Percentiles rank a stretch among this genome's conserved stretches.
Conservation (phyloP, 1,140 invertebrate species). For the Acromyrmex charruanus region DNA sequence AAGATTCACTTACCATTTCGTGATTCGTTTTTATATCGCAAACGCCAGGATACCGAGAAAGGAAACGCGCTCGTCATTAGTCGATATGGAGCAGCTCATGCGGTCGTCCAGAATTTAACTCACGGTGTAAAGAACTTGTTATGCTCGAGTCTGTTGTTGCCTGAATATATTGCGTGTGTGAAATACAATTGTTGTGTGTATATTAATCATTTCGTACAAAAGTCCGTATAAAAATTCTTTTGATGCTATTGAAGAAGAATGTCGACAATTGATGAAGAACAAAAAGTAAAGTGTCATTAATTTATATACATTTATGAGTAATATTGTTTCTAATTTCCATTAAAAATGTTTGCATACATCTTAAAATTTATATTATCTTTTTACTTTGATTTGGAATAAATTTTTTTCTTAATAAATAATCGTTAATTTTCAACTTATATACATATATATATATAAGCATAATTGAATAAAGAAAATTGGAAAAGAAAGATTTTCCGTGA, state of each 20-base stretch:
- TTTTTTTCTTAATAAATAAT: neutral
- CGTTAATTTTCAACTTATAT: neutral
- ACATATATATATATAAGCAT: neutral
- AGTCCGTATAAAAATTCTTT: neutral
- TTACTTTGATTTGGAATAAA: neutral
- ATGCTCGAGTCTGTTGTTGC: neutral
- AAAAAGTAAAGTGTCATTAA: conserved; percentile 10
- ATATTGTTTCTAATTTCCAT: conserved; percentile 3
- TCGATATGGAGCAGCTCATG: conserved; percentile 63
- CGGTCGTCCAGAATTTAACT: conserved; percentile 43
- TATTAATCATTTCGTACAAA: neutral
- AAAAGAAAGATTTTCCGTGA: neutral
- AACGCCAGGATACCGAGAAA: conserved; percentile 68
- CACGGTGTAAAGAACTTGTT: conserved; percentile 2
- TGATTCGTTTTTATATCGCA: conserved; percentile 67
- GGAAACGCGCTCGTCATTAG: conserved; percentile 68
- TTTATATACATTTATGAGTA: neutral
- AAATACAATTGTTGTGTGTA: neutral
- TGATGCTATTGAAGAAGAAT: neutral
- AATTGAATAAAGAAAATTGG: neutral
- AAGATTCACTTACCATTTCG: conserved; percentile 52
- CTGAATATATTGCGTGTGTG: neutral
- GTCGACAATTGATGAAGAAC: neutral
- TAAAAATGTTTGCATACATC: neutral
- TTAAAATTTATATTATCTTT: neutral